Conservation (phyloP, 1,140 invertebrate species). For the Thalassaphorura encarpata region DNA sequence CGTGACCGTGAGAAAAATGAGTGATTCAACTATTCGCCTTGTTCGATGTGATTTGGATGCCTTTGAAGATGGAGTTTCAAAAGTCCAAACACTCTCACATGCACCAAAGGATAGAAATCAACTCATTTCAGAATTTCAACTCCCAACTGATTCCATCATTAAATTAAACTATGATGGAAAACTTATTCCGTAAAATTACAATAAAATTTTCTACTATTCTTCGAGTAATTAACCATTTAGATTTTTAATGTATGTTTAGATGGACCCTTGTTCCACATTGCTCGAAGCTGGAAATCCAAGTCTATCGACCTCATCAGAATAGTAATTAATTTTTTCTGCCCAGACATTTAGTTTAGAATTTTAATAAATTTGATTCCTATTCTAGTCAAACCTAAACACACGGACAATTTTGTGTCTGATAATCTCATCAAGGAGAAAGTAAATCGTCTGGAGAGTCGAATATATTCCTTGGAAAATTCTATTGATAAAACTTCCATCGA, state of each 20-base stretch:
- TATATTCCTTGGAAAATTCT: constrained; percentile 19
- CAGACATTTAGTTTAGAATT: no score
- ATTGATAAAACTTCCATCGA: constrained; percentile 10
- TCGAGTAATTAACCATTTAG: neutral
- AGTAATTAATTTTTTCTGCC: constrained; percentile 16
- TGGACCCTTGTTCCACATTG: no score
- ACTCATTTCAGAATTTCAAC: constrained; percentile 4
- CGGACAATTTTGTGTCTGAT: constrained; percentile 9
- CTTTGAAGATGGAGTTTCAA: neutral
- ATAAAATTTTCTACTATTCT: constrained; percentile 8
- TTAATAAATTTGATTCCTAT: no score
- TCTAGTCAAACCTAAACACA: constrained; percentile 25
- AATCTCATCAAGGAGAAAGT: constrained; percentile 18
- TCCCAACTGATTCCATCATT: constrained; percentile 24
- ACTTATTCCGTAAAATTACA: constrained; percentile 24
- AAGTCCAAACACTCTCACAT: neutral
- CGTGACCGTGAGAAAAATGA: no score
- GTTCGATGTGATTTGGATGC: no score
- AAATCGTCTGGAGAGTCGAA: constrained; percentile 14
- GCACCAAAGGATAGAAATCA: constrained; percentile 2
- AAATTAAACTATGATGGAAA: constrained; percentile 25
- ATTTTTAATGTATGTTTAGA: no score
- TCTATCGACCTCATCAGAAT: constrained; percentile 29
- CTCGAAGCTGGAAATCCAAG: constrained; percentile 28
- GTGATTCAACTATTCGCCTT: no score